Conservation (phyloP, 2,888 invertebrate genomes). For the Sialis lutaria region DNA sequence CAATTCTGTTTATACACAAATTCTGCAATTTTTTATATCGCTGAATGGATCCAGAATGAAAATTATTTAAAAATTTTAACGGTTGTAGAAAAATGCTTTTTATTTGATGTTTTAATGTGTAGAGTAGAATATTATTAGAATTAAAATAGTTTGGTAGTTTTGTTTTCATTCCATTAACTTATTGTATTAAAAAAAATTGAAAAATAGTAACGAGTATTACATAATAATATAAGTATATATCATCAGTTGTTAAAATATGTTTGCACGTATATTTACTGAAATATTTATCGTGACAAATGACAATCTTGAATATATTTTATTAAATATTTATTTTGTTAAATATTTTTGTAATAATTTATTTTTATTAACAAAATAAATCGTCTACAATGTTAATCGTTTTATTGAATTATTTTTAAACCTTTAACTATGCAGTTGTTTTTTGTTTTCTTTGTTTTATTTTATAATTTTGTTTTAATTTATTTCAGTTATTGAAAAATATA, state of each 20-base stretch:
- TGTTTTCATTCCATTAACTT: neutral
- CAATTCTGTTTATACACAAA: no score
- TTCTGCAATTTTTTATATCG: no score
- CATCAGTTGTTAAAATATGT: no score
- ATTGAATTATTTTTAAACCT: neutral
- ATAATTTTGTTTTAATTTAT: conserved; percentile 22
- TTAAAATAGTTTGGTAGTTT: neutral
- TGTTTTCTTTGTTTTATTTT: neutral
- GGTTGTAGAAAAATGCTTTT: no score
- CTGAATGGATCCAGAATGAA: no score
- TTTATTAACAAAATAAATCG: neutral
- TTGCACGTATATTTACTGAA: no score
- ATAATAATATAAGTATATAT: no score
- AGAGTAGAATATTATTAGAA: no score
- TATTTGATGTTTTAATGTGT: no score
- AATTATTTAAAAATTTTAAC: no score
- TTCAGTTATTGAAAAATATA: conserved; percentile 96
- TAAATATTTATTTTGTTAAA: neutral
- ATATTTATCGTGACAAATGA: neutral
- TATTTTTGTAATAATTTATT: neutral
- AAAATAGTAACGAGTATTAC: no score
- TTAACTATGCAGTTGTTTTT: neutral
- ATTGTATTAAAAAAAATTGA: neutral
- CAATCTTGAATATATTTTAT: neutral
- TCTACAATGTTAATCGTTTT: neutral